Percentiles rank a stretch among this genome's conserved stretches.
These are phyloP conservation scores for Aleiodes testaceus DNA, from an alignment of 2,888 invertebrate species.

Conservation along the genomic window DNA sequence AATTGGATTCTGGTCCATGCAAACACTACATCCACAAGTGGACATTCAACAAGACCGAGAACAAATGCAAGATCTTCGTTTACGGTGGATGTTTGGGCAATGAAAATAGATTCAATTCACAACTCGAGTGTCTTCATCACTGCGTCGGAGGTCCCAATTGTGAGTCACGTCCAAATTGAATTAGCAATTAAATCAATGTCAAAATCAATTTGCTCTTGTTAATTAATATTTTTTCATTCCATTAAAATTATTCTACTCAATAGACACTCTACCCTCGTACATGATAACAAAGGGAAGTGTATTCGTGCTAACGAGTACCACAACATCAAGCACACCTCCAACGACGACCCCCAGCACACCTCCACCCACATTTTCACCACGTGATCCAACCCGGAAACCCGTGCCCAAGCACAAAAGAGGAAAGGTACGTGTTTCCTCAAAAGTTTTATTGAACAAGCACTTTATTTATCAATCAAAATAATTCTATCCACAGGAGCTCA, in stretches of 20 bases:
- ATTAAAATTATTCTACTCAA: not conserved
- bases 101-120: constrained; percentile 80
- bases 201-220: constrained; percentile 7
- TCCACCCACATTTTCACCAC: constrained; percentile 71
- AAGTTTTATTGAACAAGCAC: not conserved
- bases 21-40: constrained; percentile 80
- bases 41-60: constrained; percentile 77
- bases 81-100: constrained; percentile 83
- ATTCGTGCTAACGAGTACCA: constrained; percentile 69
- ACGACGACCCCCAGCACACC: constrained; percentile 72
- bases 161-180: constrained; percentile 53
- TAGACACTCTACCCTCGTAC: constrained; percentile 76
- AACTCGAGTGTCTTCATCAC: constrained; percentile 79
- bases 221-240: not conserved
- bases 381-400: constrained; percentile 76
- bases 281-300: constrained; percentile 68
- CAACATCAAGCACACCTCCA: constrained; percentile 74
- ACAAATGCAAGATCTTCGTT: constrained; percentile 77
- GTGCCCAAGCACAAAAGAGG: constrained; percentile 85
- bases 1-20: constrained; percentile 76
- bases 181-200: constrained; percentile 19
- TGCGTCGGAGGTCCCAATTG: constrained; percentile 77
- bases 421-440: constrained; percentile 54
- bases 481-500: constrained; percentile 77
- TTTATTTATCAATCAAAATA: not conserved